Conservation (phyloP, 2,113 vertebrate species). For the Formicarius rufipectus region DNA sequence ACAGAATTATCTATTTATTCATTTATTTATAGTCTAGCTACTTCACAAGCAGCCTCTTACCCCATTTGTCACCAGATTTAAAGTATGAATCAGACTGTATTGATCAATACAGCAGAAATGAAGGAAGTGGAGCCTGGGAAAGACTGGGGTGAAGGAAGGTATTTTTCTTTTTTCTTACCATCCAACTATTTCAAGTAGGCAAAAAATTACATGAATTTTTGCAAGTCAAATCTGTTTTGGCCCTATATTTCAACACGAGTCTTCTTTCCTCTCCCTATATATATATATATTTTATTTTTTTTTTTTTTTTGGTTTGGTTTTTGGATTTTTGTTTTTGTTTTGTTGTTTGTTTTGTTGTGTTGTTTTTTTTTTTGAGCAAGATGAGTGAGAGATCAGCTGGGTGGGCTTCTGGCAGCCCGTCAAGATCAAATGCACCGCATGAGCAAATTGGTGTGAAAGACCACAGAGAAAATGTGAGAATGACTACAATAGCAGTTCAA, state of each 20-base stretch:
- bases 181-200: neutral
- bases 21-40: neutral
- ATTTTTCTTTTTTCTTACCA: neutral
- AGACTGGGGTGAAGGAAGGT: rapidly evolving
- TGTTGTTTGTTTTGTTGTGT: no score
- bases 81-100: neutral
- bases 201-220: neutral
- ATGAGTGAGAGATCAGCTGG: neutral
- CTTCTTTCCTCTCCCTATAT: neutral
- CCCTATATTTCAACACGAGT: neutral
- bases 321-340: no score
- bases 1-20: neutral
- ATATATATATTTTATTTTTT: no score
- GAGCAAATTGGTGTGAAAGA: neutral
- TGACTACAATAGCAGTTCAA: neutral
- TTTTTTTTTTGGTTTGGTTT: no score
- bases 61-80: neutral
- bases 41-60: neutral
- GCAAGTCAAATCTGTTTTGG: neutral
- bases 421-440: neutral
- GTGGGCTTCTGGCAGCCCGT: neutral
- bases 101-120: neutral
- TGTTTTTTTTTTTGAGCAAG: neutral
- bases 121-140: neutral
- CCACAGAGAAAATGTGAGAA: neutral